These are phyloP conservation scores for Aphis craccivora DNA, from an alignment of 1,140 invertebrate species.

Conservation along the genomic window DNA sequence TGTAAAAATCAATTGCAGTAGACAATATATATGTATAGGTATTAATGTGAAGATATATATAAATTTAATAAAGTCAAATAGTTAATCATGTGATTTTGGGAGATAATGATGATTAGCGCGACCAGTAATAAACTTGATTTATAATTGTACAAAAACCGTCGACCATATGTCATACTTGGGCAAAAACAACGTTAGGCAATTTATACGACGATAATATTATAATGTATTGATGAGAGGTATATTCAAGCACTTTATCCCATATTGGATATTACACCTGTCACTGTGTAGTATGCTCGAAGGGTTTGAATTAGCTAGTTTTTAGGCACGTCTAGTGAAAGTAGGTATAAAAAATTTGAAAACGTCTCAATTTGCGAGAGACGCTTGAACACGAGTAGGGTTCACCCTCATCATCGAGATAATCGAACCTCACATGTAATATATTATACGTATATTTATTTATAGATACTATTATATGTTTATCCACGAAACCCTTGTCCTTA, in stretches of 20 bases:
- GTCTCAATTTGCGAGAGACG: constrained; percentile 25
- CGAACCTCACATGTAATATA: neutral
- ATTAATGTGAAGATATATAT: too few species aligned
- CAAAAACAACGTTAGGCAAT: neutral
- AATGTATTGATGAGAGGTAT: neutral
- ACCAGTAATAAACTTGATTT: too few species aligned
- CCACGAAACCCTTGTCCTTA: constrained; percentile 28
- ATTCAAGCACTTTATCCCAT: neutral
- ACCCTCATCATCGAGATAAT: constrained; percentile 10
- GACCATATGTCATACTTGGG: too few species aligned
- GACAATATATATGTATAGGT: too few species aligned
- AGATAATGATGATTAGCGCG: too few species aligned
- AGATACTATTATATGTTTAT: constrained; percentile 22
- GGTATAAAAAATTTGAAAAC: neutral
- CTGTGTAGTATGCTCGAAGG: neutral
- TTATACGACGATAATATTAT: neutral
- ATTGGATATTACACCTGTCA: neutral
- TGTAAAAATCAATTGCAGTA: too few species aligned
- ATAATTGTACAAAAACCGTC: too few species aligned
- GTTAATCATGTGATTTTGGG: too few species aligned
- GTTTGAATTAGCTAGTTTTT: neutral
- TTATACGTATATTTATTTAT: neutral
- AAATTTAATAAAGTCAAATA: too few species aligned
- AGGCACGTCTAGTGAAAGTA: neutral
- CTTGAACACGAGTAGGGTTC: constrained; percentile 34